Percentiles rank a stretch among this genome's conserved stretches.
These are phyloP conservation scores for Alethe castanea DNA, from an alignment of 2,113 vertebrate species.

Conservation along the genomic window DNA sequence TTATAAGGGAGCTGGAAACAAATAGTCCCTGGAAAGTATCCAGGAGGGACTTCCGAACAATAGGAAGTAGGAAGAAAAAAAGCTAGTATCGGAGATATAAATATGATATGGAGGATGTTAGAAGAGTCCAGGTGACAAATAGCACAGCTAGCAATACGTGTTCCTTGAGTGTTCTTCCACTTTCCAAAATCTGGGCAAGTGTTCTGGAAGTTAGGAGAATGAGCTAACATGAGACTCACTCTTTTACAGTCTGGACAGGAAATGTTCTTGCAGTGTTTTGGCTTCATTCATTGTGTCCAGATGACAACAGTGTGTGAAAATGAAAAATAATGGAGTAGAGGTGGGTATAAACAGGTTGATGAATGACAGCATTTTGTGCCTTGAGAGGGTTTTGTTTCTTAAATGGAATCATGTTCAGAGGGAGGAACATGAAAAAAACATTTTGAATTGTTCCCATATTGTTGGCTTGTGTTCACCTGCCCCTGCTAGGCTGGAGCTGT, in stretches of 20 bases:
- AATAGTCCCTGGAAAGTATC: not conserved
- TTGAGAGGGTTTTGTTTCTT: not conserved
- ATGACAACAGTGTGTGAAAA: not conserved
- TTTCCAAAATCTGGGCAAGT: not conserved
- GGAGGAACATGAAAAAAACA: not conserved
- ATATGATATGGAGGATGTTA: not conserved
- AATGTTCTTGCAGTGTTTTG: not conserved
- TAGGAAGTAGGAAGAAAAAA: not conserved
- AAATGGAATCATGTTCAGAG: not conserved
- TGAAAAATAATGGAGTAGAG: not conserved
- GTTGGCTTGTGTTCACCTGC: not conserved
- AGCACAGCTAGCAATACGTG: not conserved
- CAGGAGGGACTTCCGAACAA: not conserved
- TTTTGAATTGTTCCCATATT: not conserved
- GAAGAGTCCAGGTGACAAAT: not conserved
- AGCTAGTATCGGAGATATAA: not conserved
- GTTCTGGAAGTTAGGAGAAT: not conserved
- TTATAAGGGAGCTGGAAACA: not conserved
- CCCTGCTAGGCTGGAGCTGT: not conserved
- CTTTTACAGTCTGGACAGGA: not conserved
- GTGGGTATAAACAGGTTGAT: not conserved
- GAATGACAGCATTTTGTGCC: not conserved
- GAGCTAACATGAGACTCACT: not conserved
- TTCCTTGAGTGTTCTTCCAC: not conserved
- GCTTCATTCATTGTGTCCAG: not conserved